phyloP scores from a whole-genome alignment of 2,797 vertebrate genomes.

The Psittacula echo region DNA sequence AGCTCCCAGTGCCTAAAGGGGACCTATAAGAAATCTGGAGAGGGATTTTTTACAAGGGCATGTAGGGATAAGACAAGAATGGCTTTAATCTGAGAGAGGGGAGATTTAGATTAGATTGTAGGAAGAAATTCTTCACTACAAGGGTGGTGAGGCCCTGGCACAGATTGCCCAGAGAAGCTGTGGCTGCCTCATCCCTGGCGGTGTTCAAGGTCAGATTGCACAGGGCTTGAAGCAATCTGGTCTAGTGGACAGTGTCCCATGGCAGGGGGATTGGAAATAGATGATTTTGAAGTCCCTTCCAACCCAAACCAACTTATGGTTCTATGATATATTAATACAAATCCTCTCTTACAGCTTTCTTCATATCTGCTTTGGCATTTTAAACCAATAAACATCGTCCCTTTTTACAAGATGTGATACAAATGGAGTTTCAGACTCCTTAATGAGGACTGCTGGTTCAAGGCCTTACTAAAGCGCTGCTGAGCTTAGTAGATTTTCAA shows the following conservation, averaged over 20 bases:
- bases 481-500: constrained; percentile 53
- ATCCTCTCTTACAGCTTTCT: neutral
- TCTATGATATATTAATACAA: neutral
- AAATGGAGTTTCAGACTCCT: neutral
- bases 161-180: no score
- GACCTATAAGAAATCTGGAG: neutral
- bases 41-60: neutral
- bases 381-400: neutral
- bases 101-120: no score
- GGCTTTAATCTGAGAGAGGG: no score
- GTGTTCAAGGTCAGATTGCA: no score
- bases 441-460: neutral
- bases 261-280: neutral
- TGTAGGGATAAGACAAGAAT: no score
- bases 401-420: neutral
- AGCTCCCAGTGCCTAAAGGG: neutral
- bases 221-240: no score
- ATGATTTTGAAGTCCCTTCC: neutral
- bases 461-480: constrained; percentile 5
- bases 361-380: neutral
- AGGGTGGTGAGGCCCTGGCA: no score
- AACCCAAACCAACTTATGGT: neutral
- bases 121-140: no score
- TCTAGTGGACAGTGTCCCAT: neutral
- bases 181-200: no score